Evolutionary conservation across 2,888 invertebrate genomes (phyloP).

Genomic region (Candidula unifasciata): DNA sequence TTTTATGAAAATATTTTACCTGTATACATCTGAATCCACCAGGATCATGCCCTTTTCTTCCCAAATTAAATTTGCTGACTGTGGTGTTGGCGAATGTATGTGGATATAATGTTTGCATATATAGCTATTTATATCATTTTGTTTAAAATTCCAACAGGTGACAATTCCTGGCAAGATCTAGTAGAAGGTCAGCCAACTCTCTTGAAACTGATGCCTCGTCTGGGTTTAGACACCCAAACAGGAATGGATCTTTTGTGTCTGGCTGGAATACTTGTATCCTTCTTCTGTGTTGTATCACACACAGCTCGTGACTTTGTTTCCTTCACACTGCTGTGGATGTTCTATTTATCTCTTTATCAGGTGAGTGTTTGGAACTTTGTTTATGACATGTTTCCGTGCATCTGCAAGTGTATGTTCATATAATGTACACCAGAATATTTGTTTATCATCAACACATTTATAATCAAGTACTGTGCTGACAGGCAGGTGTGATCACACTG

Average conservation of each 20-base stretch:
- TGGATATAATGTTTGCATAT: no score
- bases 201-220: slow-evolving; percentile 83
- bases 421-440: no score
- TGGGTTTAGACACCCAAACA: slow-evolving; percentile 84
- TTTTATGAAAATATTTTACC: no score
- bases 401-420: background rate
- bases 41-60: no score
- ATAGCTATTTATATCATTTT: no score
- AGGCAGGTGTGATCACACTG: no score
- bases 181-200: slow-evolving; percentile 82
- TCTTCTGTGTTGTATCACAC: slow-evolving; percentile 81
- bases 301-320: slow-evolving; percentile 79
- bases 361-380: slow-evolving; percentile 60
- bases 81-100: no score
- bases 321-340: slow-evolving; percentile 84
- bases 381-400: background rate
- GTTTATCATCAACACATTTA: no score
- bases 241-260: slow-evolving; percentile 85
- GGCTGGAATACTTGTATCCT: slow-evolving; percentile 83
- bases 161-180: slow-evolving; percentile 63
- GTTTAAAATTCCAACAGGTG: slow-evolving; percentile 8
- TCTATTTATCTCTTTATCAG: slow-evolving; percentile 87
- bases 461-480: no score
- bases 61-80: no score
- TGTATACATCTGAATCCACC: no score